Base-by-base conservation (phyloP, 2,113 vertebrate species). In the Xyliphius kryptos region DNA sequence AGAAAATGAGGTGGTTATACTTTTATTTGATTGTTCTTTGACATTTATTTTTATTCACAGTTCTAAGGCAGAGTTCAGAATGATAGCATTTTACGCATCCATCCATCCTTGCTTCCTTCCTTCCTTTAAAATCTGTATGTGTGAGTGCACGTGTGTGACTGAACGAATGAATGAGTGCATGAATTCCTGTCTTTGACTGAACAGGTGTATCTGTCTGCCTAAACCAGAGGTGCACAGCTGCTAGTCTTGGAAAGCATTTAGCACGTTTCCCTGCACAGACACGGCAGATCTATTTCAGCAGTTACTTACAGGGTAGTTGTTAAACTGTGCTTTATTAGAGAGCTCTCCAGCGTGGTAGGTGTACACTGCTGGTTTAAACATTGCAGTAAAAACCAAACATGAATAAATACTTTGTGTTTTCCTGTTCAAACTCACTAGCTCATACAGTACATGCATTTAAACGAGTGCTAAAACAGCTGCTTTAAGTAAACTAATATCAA, bases 1-100 rank as follows among this genome's bases (percentile, higher is more conserved):
- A 84, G 78, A 77, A 83, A 82, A 81, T 74, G 78, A 88, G 86
- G 86, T 88, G 86, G 81, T 83, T 84, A 86, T 86, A 63, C 47
- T 66, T 72, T 62, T 68, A 67, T 68, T 72, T 72, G 49, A 80
- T 81, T 80, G 84, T 75, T 81, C 71, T 80, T 76, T 77, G 67
- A 74, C 73, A 51, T 67, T 72, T 47, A 63, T 43, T 68, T 78
- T 77, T 59, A 59, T 49, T 73, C 53, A 17, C 21, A 50, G 57
- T 61, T 37, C 15, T 56, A 56, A 64, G 21, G 17, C 62, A 55
- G 65, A 11, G n/a, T 78, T 61, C 32, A 60, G 72, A 75, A 41
- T 6, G 14, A 51, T 66, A 57, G 19, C 20, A 57, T 66, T 50
- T 11, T 47, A 51, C 40, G 6, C 38, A 43, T 54, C 38, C 61